Evolutionary conservation across 2,888 invertebrate genomes (phyloP), one percentile per base, ranked within the genome.

Genomic region (Lacanobia oleracea): DNA sequence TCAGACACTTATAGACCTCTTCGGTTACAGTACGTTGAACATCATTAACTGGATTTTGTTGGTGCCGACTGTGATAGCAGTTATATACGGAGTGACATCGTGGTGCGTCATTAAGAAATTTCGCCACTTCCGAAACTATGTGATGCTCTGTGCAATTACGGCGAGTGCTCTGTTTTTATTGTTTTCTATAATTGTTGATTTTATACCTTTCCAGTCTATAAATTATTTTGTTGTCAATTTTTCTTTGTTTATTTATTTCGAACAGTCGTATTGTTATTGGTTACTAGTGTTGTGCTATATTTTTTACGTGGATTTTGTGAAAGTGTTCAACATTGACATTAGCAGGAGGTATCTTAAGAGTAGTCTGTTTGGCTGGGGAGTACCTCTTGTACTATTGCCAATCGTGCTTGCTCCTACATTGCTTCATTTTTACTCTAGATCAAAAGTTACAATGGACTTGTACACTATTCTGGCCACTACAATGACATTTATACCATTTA

Each of bases 91-190:
- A 60, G 54, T 75, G 7, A 43, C 4, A 5, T 75, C 69, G 1
- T 75, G 75, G 75, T 68, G 64, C 12, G 4, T 50, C 7, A 54
- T 75, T 0, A 60, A 21, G 18, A 75, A 75, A 18, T 75, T 75
- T 18, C 68, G 76, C 5, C 45, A 60, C n/a, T 75, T 64, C 23
- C 56, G 67, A 51, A 67, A 67, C 67, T 67, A 62, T 62, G 61
- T 68, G 53, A 54, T 62, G 21, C 37, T 63, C 16, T 37, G 51
- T 63, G 37, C 51, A 3, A 61, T 68, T 3, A 3, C 45, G 8
- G 45, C 53, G 3, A n/a, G n/a, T 12, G 40, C 40, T 10, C 12
- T 45, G 33, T 4, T 53, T 9, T 40, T 33, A 33, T 33, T 40
- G 2, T 10, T 12, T 12, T 40, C 33, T 40, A 2, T 40, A 40